Conservation (phyloP, 2,888 invertebrate species). For the Abscondita cerata region DNA sequence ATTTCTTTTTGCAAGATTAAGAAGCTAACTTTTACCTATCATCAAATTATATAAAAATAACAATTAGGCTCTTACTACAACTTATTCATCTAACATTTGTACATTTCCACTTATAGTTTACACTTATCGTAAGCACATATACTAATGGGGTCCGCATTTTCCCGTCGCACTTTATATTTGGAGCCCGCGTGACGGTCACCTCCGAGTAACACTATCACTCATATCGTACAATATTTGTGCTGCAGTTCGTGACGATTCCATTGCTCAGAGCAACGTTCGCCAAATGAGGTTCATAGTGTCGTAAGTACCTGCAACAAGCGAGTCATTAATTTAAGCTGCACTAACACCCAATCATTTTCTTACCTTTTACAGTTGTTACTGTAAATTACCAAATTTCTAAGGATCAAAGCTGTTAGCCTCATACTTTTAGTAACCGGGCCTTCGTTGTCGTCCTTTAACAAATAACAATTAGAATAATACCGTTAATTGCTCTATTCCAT, state of each 20-base stretch:
- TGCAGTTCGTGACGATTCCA: constrained; percentile 96
- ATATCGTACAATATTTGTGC: constrained; percentile 95
- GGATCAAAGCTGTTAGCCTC: constrained; percentile 87
- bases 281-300: constrained; percentile 91
- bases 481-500: too few species aligned
- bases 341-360: constrained; percentile 60
- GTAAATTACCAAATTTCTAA: constrained; percentile 96
- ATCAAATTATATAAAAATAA: constrained; percentile 59
- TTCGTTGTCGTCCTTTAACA: constrained; percentile 92
- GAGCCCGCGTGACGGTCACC: constrained; percentile 60
- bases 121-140: constrained; percentile 38
- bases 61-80: constrained; percentile 59
- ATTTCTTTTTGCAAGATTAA: constrained; percentile 31
- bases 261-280: constrained; percentile 94
- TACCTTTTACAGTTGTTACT: constrained; percentile 92
- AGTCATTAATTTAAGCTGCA: too few species aligned
- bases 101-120: constrained; percentile 58
- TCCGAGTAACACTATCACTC: constrained; percentile 71
- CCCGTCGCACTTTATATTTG: constrained; percentile 25
- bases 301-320: constrained; percentile 80
- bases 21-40: constrained; percentile 50
- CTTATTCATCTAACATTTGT: constrained; percentile 56
- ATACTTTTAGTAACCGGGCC: constrained; percentile 99
- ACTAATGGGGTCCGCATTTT: constrained; percentile 26
- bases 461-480: constrained; percentile 36